Evolutionary conservation across 2,888 invertebrate genomes (phyloP).

Genomic region (Odontocolon sp.): DNA sequence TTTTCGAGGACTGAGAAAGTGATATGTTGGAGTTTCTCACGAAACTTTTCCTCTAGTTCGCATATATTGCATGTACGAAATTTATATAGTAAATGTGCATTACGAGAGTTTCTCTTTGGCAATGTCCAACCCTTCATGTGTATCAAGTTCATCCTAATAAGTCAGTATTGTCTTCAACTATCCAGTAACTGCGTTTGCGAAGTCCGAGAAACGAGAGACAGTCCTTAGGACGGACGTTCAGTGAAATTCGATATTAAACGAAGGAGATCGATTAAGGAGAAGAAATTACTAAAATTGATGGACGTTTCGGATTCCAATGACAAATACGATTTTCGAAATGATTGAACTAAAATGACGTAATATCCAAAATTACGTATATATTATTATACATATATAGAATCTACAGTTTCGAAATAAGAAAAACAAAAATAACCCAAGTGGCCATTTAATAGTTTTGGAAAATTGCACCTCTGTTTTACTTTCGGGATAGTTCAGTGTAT

Average conservation of each 20-base stretch:
- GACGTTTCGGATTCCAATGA: background rate
- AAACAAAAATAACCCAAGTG: background rate
- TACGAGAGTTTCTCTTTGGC: background rate
- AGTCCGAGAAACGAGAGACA: background rate
- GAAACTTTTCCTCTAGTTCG: too few relatives aligned
- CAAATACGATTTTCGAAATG: background rate
- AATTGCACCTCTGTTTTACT: background rate
- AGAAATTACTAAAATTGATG: constrained; percentile 8
- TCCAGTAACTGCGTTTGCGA: constrained; percentile 17
- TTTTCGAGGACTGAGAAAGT: too few relatives aligned
- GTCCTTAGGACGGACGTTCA: background rate
- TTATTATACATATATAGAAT: background rate
- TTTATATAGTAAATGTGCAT: background rate
- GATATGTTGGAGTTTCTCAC: too few relatives aligned
- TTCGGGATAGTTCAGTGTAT: background rate
- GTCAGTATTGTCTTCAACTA: background rate
- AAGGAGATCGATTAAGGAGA: background rate
- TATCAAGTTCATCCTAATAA: background rate
- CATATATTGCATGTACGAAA: too few relatives aligned
- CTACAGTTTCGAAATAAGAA: background rate
- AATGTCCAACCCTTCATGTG: background rate
- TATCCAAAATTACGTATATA: background rate
- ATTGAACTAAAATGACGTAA: background rate
- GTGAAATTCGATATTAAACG: background rate
- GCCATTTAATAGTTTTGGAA: too few relatives aligned